These are phyloP conservation scores for Drosophila virilis DNA, from an alignment of 1,140 invertebrate genomes.

Conservation along the genomic window DNA sequence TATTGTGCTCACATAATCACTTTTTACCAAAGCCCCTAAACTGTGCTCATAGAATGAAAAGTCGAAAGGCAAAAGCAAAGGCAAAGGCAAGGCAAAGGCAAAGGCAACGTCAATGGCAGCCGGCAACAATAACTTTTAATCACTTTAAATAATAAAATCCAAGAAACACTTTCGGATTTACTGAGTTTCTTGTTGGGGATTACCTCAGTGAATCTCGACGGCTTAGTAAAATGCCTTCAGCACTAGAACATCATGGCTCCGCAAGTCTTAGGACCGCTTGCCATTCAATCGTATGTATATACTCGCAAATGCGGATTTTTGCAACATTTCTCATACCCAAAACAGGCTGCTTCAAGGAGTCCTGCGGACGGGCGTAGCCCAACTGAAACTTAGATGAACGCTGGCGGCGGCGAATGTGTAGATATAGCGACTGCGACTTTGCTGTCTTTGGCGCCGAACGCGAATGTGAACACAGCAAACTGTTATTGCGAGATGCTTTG, in stretches of 20 bases:
- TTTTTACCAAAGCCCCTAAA: conserved; percentile 39
- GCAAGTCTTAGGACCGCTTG: conserved; percentile 24
- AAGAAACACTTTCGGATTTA: conserved; percentile 63
- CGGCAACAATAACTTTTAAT: conserved; percentile 64
- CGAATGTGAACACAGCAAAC: conserved; percentile 35
- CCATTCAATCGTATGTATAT: conserved; percentile 33
- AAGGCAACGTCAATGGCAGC: conserved; percentile 33
- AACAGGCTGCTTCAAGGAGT: conserved; percentile 14
- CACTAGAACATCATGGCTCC: conserved; percentile 48
- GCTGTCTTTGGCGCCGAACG: conserved; percentile 9
- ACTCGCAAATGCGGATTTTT: conserved; percentile 41
- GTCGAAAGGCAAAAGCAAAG: conserved; percentile 42
- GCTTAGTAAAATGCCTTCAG: conserved; percentile 60
- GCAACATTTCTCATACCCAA: conserved; percentile 33
- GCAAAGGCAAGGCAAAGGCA: conserved; percentile 27
- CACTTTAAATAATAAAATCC: conserved; percentile 67
- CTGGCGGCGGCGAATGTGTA: conserved; percentile 7
- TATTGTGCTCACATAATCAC: conserved; percentile 59
- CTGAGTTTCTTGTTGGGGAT: conserved; percentile 57
- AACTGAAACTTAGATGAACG: conserved; percentile 23
- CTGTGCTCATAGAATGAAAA: conserved; percentile 40
- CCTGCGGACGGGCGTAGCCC: background rate
- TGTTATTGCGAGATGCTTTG: conserved; percentile 49
- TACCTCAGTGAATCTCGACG: conserved; percentile 55
- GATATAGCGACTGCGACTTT: conserved; percentile 35